Conservation (phyloP, 1,140 invertebrate genomes). For the Drosophila sechellia region DNA sequence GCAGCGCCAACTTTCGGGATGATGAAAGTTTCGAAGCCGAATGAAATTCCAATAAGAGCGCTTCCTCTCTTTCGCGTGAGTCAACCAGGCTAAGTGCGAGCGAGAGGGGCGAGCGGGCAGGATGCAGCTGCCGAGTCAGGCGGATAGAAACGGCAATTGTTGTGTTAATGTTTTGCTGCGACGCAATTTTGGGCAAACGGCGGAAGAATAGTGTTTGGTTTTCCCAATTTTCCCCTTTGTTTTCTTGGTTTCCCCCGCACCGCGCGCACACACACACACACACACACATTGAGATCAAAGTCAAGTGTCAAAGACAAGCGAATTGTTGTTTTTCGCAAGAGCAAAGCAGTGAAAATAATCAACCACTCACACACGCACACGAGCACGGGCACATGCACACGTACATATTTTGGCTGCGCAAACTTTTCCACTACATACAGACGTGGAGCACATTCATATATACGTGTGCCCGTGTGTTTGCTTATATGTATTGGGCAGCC, state of each 20-base stretch:
- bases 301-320: slow-evolving; percentile 75
- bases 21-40: slow-evolving; percentile 40
- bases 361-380: slow-evolving; percentile 32
- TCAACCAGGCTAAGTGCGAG: slow-evolving; percentile 63
- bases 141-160: slow-evolving; percentile 7
- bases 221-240: slow-evolving; percentile 53
- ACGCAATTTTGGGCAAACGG: slow-evolving; percentile 66
- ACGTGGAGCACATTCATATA: slow-evolving; percentile 35
- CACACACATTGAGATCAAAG: slow-evolving; percentile 57
- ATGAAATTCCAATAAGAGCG: slow-evolving; percentile 66
- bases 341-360: slow-evolving; percentile 55
- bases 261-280: slow-evolving; percentile 21
- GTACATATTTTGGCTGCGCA: slow-evolving; percentile 74
- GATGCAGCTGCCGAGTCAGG: slow-evolving; percentile 54
- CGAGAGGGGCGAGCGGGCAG: slow-evolving; percentile 30
- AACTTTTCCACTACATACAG: slow-evolving; percentile 75
- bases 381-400: slow-evolving; percentile 25
- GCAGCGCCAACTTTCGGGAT: slow-evolving; percentile 17
- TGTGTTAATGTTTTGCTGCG: slow-evolving; percentile 68
- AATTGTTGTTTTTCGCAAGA: slow-evolving; percentile 47
- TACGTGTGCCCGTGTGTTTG: slow-evolving; percentile 39
- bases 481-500: slow-evolving; percentile 54
- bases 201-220: slow-evolving; percentile 60
- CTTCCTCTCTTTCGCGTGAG: slow-evolving; percentile 53
- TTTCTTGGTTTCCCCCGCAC: slow-evolving; percentile 32